These are phyloP conservation scores for Bos javanicus DNA, from an alignment of 2,113 vertebrate species.

Conservation along the genomic window DNA sequence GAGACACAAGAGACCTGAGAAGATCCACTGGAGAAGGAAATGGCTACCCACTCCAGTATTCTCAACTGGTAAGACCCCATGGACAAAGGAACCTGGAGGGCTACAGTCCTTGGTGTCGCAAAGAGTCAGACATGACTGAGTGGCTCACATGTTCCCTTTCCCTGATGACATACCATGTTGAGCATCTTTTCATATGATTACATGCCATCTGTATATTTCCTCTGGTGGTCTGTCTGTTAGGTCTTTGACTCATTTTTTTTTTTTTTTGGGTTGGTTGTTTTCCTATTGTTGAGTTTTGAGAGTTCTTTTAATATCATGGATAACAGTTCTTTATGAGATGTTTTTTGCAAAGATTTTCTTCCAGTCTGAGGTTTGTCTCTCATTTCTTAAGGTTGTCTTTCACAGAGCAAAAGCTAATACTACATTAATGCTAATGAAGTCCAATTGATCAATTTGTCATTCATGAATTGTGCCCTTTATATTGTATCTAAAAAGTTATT, in stretches of 20 bases:
- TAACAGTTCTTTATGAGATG: not conserved
- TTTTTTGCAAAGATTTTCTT: not conserved
- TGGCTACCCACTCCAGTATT: not conserved
- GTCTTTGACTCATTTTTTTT: not conserved
- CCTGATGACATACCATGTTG: not conserved
- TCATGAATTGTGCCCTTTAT: not conserved
- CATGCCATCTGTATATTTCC: not conserved
- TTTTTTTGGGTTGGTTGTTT: not conserved
- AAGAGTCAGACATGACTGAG: not conserved
- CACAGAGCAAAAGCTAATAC: not conserved
- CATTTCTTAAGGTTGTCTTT: not conserved
- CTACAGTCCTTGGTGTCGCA: not conserved
- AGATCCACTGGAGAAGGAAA: not conserved
- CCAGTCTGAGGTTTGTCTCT: not conserved
- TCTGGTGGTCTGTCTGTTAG: not conserved
- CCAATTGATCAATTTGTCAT: not conserved
- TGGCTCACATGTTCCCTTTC: not conserved
- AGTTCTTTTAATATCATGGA: not conserved
- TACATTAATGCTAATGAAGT: not conserved
- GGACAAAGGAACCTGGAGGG: not conserved
- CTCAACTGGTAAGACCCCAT: not conserved
- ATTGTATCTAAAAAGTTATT: not conserved
- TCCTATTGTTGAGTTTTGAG: not conserved
- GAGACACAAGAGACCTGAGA: not conserved
- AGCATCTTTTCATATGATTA: not conserved